A percentile compares a stretch with the other conserved stretches of the same genome.
Evolutionary conservation across 2,888 invertebrate genomes (phyloP).

Genomic region (Agonopterix subpropinquella): DNA sequence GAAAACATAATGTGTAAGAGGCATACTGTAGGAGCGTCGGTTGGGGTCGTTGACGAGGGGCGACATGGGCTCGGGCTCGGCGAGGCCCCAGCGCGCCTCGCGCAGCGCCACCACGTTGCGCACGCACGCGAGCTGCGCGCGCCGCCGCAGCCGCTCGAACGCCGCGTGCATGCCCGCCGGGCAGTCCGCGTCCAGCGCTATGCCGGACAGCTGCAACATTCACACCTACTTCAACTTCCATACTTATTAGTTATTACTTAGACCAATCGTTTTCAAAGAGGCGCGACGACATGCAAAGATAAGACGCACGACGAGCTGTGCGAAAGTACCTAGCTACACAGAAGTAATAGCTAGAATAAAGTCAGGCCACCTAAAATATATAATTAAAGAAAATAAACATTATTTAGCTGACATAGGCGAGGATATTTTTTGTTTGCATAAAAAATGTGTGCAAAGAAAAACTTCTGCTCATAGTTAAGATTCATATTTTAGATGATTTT

Average conservation of each 20-base stretch:
- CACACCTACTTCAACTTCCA: not conserved
- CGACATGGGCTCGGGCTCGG: slow-evolving; percentile 36
- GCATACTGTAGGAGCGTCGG: slow-evolving; percentile 12
- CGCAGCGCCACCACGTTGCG: slow-evolving; percentile 58
- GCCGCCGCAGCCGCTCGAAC: slow-evolving; percentile 62
- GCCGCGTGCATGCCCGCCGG: slow-evolving; percentile 61
- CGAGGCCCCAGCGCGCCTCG: slow-evolving; percentile 64
- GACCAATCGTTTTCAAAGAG: not conserved
- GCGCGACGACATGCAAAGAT: no score
- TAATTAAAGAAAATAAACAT: no score
- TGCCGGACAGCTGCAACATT: slow-evolving; percentile 54
- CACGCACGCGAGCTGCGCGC: slow-evolving; percentile 47
- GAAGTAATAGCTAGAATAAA: no score
- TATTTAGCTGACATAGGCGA: no score
- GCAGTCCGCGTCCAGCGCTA: slow-evolving; percentile 71
- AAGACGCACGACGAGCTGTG: no score
- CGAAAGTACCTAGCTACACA: no score
- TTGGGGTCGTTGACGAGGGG: slow-evolving; percentile 13
- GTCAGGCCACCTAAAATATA: no score
- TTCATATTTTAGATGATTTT: no score
- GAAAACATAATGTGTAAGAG: not conserved
- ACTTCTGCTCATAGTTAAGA: no score
- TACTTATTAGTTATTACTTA: not conserved
- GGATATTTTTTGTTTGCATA: no score
- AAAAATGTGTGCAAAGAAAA: no score